Evolutionary conservation across 1,140 invertebrate genomes (phyloP), one percentile per base, ranked within the genome.

Genomic region (Latrodectus geometricus): DNA sequence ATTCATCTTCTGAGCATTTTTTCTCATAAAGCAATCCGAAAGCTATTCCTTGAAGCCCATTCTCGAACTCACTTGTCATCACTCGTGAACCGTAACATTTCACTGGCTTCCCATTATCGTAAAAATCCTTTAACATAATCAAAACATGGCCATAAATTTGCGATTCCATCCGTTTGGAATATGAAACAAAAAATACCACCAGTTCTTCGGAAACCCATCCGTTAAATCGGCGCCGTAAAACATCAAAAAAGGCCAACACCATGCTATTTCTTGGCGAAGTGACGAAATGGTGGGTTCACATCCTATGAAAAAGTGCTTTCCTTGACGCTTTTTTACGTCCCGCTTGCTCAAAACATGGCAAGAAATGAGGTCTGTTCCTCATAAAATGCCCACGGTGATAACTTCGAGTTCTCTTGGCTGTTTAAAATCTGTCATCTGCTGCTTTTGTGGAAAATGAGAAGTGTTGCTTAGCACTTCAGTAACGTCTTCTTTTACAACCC

Each of bases 61-160:
- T 70, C 61, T 52, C 9, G 50, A 35, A 54, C 35, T 14, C 65
- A 20, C 35, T 49, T 80, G 49, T 80, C 78, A 70, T 69, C 78
- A 80, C 78, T 49, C 49, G 65, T 70, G 66, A 70, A 56, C 66
- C 68, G 52, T 80, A 70, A 70, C 78, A 73, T 49, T 15, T 80
- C 78, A 12, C 48, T n/a, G 21, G 52, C 78, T 80, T 80, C 78
- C 78, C 61, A 21, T 48, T 49, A 52, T 14, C 66, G 66, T 80
- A 80, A 80, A 80, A 80, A 61, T 80, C 66, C 50, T 54, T 48
- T 80, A 80, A 80, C 78, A 21, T 80, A 80, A 80, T 80, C 78
- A 80, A 65, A 70, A 70, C 66, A 70, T 70, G 14, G 66, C 50
- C 78, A n/a, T 80, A 80, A 80, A 80, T 80, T 61, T 17, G 3